phyloP scores from a whole-genome alignment of 2,888 invertebrate genomes.

The Andrena bucephala region DNA sequence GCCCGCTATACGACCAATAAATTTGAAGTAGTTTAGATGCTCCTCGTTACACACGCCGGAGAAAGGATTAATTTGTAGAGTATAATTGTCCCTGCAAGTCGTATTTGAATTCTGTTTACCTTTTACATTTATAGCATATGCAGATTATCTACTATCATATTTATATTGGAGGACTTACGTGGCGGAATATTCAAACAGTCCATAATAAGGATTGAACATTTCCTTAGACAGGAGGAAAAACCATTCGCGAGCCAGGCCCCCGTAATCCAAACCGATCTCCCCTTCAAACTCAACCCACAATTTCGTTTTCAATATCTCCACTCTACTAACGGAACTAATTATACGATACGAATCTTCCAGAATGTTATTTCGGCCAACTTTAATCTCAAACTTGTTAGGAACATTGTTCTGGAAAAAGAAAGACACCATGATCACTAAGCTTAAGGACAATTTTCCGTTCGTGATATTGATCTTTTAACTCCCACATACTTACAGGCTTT shows the following conservation, averaged over 20 bases:
- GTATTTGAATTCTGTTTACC: slow-evolving; percentile 21
- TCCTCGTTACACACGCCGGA: slow-evolving; percentile 99
- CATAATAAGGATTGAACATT: slow-evolving; percentile 99
- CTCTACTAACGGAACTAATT: slow-evolving; percentile 95
- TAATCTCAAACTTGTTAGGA: slow-evolving; percentile 99
- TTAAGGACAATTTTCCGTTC: neutral
- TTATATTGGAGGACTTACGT: slow-evolving; percentile 89
- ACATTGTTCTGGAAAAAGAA: slow-evolving; percentile 92
- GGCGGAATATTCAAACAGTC: slow-evolving; percentile 99
- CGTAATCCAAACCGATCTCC: slow-evolving; percentile 98
- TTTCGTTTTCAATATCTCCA: slow-evolving; percentile 98
- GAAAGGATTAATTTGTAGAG: slow-evolving; percentile 99
- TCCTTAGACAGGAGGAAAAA: slow-evolving; percentile 99
- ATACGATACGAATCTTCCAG: slow-evolving; percentile 98
- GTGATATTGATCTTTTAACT: neutral
- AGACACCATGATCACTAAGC: slow-evolving; percentile 59
- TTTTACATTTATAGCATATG: neutral
- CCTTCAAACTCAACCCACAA: slow-evolving; percentile 99
- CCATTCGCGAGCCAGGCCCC: slow-evolving; percentile 98
- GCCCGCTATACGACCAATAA: slow-evolving; percentile 98
- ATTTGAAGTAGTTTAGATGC: slow-evolving; percentile 98
- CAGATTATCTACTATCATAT: neutral
- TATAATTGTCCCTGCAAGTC: slow-evolving; percentile 95
- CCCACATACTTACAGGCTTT: slow-evolving; percentile 91
- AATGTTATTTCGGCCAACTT: slow-evolving; percentile 95